Evolutionary conservation across 2,797 vertebrate genomes (phyloP).

Genomic region (Phataginus tetradactyla): DNA sequence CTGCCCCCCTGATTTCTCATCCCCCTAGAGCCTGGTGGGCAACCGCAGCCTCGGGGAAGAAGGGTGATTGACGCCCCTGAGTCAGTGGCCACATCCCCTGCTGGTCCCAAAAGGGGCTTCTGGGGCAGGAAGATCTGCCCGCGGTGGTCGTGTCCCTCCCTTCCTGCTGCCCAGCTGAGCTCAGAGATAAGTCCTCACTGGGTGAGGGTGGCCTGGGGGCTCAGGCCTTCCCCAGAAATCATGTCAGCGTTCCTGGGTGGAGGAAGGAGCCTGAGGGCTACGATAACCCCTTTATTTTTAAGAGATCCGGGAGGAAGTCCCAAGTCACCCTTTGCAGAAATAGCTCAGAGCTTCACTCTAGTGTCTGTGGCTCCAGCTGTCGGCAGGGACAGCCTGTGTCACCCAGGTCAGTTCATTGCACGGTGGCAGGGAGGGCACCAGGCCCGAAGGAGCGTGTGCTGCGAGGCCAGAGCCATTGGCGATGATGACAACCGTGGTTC

Average conservation of each 20-base stretch:
- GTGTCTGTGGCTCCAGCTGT: slow-evolving; percentile 45
- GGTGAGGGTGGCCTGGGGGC: slow-evolving; percentile 60
- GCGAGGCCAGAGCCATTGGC: neutral
- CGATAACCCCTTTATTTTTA: slow-evolving; percentile 85
- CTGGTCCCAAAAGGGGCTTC: slow-evolving; percentile 80
- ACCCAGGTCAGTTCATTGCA: neutral
- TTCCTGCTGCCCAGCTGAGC: slow-evolving; percentile 83
- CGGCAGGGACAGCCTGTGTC: neutral
- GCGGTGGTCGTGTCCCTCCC: slow-evolving; percentile 81
- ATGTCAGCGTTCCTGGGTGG: slow-evolving; percentile 70
- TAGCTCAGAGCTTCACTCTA: slow-evolving; percentile 60
- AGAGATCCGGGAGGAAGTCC: slow-evolving; percentile 81
- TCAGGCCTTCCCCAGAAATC: slow-evolving; percentile 84
- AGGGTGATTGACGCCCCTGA: slow-evolving; percentile 77
- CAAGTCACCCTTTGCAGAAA: slow-evolving; percentile 81
- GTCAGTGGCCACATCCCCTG: slow-evolving; percentile 76
- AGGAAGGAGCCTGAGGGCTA: slow-evolving; percentile 78
- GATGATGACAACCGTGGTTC: no score
- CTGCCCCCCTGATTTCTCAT: slow-evolving; percentile 68
- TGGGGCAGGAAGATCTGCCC: slow-evolving; percentile 79
- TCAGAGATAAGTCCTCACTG: slow-evolving; percentile 82
- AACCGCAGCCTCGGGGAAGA: slow-evolving; percentile 52
- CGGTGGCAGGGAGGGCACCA: fast-evolving
- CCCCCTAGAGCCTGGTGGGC: slow-evolving; percentile 47
- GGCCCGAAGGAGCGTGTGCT: neutral